Evolutionary conservation across 2,888 invertebrate genomes (phyloP), one percentile per base, ranked within the genome.

Genomic region (Artemia sinica): DNA sequence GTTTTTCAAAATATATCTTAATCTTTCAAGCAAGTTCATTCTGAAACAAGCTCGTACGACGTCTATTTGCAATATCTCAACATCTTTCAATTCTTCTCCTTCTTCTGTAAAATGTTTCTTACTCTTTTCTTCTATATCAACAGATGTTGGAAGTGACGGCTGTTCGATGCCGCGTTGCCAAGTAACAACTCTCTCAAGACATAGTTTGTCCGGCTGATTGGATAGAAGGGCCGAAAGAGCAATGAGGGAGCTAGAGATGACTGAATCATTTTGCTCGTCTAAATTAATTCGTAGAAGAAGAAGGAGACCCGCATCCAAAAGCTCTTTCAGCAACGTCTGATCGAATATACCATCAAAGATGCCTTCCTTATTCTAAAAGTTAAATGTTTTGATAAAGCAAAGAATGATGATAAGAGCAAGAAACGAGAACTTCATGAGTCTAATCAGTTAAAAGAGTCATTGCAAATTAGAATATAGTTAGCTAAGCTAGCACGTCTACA

Each of bases 231-330:
- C 84, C 71, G 87, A 83, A 74, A 94, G 79, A 0, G 87, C 87
- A 76, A 84, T 84, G 14, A 91, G 79, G 13, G 88, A 84, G n/a
- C 90, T 85, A 73, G 86, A 85, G 58, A 91, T 77, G 66, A 89
- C 83, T 3, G 85, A 82, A 0, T 84, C 81, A 49, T 86, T 84
- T 73, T 86, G 86, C 75, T 93, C 92, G 78, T 95, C 94, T 73
- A 94, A 79, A 1, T 91, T 87, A 79, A 89, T 89, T 74, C 94
- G 83, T 68, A 93, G 75, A 1, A 93, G 79, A 74, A 93, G 85
- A 75, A 91, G 85, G 13, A 83, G 76, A 82, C 86, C 84, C 82
- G 88, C 78, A 83, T 89, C 74, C 83, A 82, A 71, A 6, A 84
- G 74, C 7, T 80, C 77, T 1, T 78, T 77, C n/a, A 83, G 72